Conservation (phyloP, 1,140 invertebrate species). For the Dendroctonus valens region DNA sequence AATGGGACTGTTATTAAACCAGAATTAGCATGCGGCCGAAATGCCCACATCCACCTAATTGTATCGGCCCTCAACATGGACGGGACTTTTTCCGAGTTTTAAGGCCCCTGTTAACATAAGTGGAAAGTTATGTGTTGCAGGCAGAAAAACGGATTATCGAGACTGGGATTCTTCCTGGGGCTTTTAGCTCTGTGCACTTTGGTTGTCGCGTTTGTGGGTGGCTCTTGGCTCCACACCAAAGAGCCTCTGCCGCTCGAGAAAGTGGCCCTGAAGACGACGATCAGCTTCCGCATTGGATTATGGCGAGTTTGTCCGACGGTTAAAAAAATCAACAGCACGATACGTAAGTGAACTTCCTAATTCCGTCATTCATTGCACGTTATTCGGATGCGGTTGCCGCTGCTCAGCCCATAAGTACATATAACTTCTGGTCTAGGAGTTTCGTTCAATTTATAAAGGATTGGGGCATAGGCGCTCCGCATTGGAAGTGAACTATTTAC, state of each 20-base stretch:
- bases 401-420: not conserved
- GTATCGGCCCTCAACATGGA: constrained; percentile 4
- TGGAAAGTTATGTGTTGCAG: constrained; percentile 46
- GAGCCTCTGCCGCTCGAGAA: constrained; percentile 53
- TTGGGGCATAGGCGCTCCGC: not conserved
- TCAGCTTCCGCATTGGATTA: constrained; percentile 53
- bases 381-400: not conserved
- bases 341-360: constrained; percentile 44
- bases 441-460: constrained; percentile 15
- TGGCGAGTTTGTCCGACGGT: constrained; percentile 55
- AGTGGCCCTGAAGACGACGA: constrained; percentile 49
- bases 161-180: constrained; percentile 52
- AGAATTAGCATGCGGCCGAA: no score
- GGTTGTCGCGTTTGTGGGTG: constrained; percentile 53
- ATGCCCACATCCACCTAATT: no score
- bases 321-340: constrained; percentile 46
- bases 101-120: not conserved
- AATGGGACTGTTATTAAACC: no score
- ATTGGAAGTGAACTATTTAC: constrained; percentile 20
- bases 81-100: constrained; percentile 10
- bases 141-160: constrained; percentile 47
- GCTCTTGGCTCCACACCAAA: constrained; percentile 54
- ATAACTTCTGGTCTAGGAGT: constrained; percentile 1
- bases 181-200: constrained; percentile 50
- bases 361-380: not conserved